Evolutionary conservation across 2,888 invertebrate genomes (phyloP), one percentile per base, ranked within the genome.

Genomic region (Ormyrus rosae): DNA sequence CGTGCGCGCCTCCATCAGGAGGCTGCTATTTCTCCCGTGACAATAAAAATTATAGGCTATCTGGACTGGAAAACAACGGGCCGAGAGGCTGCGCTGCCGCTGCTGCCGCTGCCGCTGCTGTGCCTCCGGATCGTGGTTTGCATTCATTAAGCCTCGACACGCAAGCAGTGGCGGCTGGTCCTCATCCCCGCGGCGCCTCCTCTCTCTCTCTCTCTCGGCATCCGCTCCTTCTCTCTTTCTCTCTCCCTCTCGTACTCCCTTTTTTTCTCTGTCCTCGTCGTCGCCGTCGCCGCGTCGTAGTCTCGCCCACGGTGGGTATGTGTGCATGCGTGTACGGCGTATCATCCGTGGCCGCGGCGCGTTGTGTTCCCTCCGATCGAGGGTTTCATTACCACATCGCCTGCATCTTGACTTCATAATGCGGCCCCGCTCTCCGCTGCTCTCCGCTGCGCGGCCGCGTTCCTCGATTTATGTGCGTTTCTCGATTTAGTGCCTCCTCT

Each of bases 41-140:
- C 92, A 92, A 92, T 92, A 92, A 92, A 92, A 92, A 92, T 92
- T 92, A 92, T 92, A 92, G 92, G 91, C 92, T 92, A 92, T 92
- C 92, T 92, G 92, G 91, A 92, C 92, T 92, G 92, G 92, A 92
- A 92, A 92, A 92, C 92, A 92, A 92, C 92, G 92, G 92, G 92
- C 92, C 91, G 89, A 88, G 86, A 87, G 87, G 68, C 78, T 9
- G 48, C 6, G 53, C 45, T 67, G 69, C 69, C 10, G 60, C 45
- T 13, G 58, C 58, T 58, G 74, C 48, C 51, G 74, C 48, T 65
- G 65, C 67, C 56, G 61, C 61, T 73, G 70, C 76, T 46, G 58
- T 65, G 78, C 77, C 90, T 88, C 88, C 86, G 91, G 92, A 92
- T 92, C 92, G 92, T 92, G 92, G 92, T 91, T 92, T 92, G 92